A percentile compares a stretch with the other conserved stretches of the same genome.
These are phyloP conservation scores for Austrofundulus limnaeus DNA, from an alignment of 2,113 vertebrate species.

Conservation along the genomic window DNA sequence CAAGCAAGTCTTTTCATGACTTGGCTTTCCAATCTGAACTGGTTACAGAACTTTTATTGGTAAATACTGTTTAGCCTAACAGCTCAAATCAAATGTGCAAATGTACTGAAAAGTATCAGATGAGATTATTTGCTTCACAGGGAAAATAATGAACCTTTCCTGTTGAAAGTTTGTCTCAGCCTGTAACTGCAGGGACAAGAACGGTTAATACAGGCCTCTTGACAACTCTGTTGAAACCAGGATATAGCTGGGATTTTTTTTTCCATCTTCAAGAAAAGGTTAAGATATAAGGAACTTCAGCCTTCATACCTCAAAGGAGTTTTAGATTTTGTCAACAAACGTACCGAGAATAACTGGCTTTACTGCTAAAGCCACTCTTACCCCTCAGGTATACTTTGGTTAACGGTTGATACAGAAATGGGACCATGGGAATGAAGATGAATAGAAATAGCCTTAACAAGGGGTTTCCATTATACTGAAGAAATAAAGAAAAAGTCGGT, in stretches of 20 bases:
- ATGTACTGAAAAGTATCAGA: neutral
- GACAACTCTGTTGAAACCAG: neutral
- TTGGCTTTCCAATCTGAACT: too few relatives aligned
- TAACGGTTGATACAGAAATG: neutral
- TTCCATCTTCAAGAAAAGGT: neutral
- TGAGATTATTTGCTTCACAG: neutral
- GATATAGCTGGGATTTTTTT: neutral
- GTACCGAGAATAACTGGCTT: slow-evolving; percentile 7
- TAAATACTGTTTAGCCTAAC: too few relatives aligned
- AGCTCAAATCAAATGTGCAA: too few relatives aligned
- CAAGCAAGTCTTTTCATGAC: too few relatives aligned
- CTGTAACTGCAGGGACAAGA: slow-evolving; percentile 9
- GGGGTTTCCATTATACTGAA: neutral
- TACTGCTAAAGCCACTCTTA: neutral
- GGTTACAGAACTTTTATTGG: too few relatives aligned
- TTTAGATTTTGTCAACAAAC: slow-evolving; percentile 1
- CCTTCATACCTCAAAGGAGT: neutral
- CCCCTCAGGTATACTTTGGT: neutral
- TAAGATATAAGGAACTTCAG: slow-evolving; percentile 1
- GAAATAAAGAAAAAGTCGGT: neutral
- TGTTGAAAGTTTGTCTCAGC: slow-evolving; percentile 1
- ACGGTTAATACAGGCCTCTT: slow-evolving; percentile 1
- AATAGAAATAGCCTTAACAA: neutral
- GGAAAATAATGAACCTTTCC: neutral
- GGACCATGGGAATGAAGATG: neutral